A percentile compares a stretch with the other conserved stretches of the same genome.
These are phyloP conservation scores for Drosophila gaucha DNA, from an alignment of 2,888 invertebrate genomes.

Conservation along the genomic window DNA sequence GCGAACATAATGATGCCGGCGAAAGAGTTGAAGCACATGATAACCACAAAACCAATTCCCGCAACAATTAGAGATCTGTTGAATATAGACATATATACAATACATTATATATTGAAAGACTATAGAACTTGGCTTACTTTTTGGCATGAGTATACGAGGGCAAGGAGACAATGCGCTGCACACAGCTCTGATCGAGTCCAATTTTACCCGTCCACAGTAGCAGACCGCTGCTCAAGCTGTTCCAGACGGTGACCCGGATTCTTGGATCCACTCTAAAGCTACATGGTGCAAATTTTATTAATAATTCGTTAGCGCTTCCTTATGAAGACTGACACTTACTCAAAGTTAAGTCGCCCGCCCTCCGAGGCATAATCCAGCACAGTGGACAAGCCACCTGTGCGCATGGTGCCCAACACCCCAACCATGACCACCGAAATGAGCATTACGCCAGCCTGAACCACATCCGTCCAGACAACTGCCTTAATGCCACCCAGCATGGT, in stretches of 20 bases:
- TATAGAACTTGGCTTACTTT: slow-evolving; percentile 80
- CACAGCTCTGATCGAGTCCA: slow-evolving; percentile 90
- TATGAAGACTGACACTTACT: slow-evolving; percentile 70
- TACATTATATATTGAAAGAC: background rate
- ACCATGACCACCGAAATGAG: slow-evolving; percentile 83
- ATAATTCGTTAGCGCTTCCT: background rate
- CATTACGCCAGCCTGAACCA: slow-evolving; percentile 85
- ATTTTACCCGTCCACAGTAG: slow-evolving; percentile 88
- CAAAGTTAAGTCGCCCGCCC: slow-evolving; percentile 83
- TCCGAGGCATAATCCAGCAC: slow-evolving; percentile 82
- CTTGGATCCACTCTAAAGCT: slow-evolving; percentile 88
- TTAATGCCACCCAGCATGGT: slow-evolving; percentile 86
- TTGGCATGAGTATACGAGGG: slow-evolving; percentile 87
- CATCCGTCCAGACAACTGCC: slow-evolving; percentile 86
- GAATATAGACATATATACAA: background rate
- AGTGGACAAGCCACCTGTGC: slow-evolving; percentile 83
- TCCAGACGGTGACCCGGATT: slow-evolving; percentile 88
- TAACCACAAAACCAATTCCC: slow-evolving; percentile 86
- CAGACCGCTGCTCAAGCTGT: slow-evolving; percentile 87
- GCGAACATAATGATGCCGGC: slow-evolving; percentile 87
- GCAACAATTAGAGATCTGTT: slow-evolving; percentile 86
- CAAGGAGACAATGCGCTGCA: slow-evolving; percentile 89
- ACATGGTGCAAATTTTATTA: slow-evolving; percentile 18
- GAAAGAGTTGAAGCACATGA: slow-evolving; percentile 87
- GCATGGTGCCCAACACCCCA: slow-evolving; percentile 83